Conservation (phyloP, 2,888 invertebrate genomes). For the Sinodicranocentrus sp. region DNA sequence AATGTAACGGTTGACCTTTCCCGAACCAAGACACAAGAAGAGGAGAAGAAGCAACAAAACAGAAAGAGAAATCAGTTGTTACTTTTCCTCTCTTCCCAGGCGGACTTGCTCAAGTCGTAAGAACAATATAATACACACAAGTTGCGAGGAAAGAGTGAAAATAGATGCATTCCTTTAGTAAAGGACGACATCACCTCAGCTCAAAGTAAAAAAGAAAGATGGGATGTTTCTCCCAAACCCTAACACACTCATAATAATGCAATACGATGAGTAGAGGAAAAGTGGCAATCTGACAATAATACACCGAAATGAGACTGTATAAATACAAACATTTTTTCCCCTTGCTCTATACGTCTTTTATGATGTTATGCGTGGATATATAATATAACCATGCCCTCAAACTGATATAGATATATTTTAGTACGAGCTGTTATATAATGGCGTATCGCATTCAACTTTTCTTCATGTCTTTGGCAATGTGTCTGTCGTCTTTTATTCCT, state of each 20-base stretch:
- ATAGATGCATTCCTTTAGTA: not conserved
- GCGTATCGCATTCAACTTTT: too few species aligned
- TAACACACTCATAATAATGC: too few species aligned
- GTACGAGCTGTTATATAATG: too few species aligned
- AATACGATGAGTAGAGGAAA: constrained; percentile 19
- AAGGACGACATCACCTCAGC: not conserved
- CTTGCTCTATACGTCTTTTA: too few species aligned
- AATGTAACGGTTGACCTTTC: constrained; percentile 57
- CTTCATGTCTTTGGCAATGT: too few species aligned
- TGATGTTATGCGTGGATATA: too few species aligned
- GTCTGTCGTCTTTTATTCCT: too few species aligned
- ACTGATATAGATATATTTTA: too few species aligned
- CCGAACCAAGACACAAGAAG: not conserved
- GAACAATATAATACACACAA: not conserved
- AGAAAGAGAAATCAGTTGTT: constrained; percentile 3
- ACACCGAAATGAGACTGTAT: constrained; percentile 10
- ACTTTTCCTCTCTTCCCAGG: too few species aligned
- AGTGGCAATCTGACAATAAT: constrained; percentile 44
- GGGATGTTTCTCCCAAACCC: too few species aligned
- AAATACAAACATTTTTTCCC: constrained; percentile 16
- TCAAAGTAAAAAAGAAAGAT: not conserved
- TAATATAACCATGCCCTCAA: too few species aligned
- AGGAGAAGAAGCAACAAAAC: constrained; percentile 14
- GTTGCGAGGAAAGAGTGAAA: not conserved
- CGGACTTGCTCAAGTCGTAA: too few species aligned